These are phyloP conservation scores for Oophaga sylvatica DNA, from an alignment of 2,797 vertebrate genomes.

Conservation along the genomic window DNA sequence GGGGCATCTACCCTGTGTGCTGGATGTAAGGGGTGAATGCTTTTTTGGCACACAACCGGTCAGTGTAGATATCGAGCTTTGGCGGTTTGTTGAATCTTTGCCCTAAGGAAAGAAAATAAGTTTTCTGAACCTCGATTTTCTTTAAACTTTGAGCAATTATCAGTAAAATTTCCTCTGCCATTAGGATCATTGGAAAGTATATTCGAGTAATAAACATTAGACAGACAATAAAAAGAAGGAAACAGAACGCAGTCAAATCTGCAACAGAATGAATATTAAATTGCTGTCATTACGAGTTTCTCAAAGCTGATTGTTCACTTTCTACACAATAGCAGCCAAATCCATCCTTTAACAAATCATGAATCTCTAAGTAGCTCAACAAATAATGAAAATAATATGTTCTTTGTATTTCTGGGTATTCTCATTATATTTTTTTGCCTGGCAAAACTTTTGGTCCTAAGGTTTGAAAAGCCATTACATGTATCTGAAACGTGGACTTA, in stretches of 20 bases:
- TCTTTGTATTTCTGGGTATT: slow-evolving; percentile 49
- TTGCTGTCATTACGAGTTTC: slow-evolving; percentile 58
- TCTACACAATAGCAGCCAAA: slow-evolving; percentile 42
- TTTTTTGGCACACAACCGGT: too few relatives aligned
- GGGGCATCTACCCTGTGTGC: too few relatives aligned
- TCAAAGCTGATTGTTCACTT: slow-evolving; percentile 49
- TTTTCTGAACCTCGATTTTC: not conserved
- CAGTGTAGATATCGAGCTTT: not conserved
- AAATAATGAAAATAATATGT: slow-evolving; percentile 58
- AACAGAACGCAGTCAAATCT: slow-evolving; percentile 45
- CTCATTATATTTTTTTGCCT: slow-evolving; percentile 44
- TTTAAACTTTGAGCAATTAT: not conserved
- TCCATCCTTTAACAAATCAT: slow-evolving; percentile 38
- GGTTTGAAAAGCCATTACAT: slow-evolving; percentile 48
- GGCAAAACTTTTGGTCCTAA: slow-evolving; percentile 28
- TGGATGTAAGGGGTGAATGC: too few relatives aligned
- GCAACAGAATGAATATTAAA: slow-evolving; percentile 60
- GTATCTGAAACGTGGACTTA: slow-evolving; percentile 14
- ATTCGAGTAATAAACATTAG: slow-evolving; percentile 55
- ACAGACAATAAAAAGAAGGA: slow-evolving; percentile 58
- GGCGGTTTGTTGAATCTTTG: not conserved
- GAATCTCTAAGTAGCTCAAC: slow-evolving; percentile 54
- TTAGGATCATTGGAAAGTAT: slow-evolving; percentile 54
- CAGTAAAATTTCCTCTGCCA: slow-evolving; percentile 43
- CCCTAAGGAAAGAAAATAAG: not conserved